Percentiles rank a stretch among this genome's conserved stretches.
Conservation (phyloP, 2,797 vertebrate species). For the Melanotaenia nigrans region DNA sequence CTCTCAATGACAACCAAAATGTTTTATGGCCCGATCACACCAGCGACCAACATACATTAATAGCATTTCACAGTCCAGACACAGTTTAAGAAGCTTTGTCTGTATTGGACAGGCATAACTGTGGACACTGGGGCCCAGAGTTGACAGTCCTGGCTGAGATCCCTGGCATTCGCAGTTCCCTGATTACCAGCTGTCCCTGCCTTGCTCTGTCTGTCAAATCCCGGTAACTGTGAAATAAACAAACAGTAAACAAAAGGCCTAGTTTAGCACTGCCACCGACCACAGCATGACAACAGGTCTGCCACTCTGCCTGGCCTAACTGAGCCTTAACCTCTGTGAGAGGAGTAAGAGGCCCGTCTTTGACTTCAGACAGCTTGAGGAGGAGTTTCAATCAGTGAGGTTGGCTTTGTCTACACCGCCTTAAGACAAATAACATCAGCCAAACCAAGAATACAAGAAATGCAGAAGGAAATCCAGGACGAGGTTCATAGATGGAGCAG, state of each 20-base stretch:
- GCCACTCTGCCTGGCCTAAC: conserved; percentile 40
- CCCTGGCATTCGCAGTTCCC: conserved; percentile 67
- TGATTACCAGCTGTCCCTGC: conserved; percentile 75
- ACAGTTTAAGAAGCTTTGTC: conserved; percentile 44
- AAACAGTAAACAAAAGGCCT: conserved; percentile 76
- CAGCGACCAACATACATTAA: conserved; percentile 25
- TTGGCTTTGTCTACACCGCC: conserved; percentile 44
- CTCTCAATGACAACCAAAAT: conserved; percentile 26
- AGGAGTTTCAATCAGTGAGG: conserved; percentile 61
- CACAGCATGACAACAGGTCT: conserved; percentile 64
- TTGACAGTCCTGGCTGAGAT: conserved; percentile 64
- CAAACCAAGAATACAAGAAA: conserved; percentile 54
- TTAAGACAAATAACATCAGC: conserved; percentile 57
- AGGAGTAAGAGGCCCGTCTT: conserved; percentile 17
- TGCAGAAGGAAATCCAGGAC: conserved; percentile 32
- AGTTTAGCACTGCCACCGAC: conserved; percentile 63
- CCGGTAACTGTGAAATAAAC: conserved; percentile 77
- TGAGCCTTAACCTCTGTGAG: conserved; percentile 18
- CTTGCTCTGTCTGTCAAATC: conserved; percentile 60
- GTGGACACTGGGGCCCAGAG: conserved; percentile 45
- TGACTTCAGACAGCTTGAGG: conserved; percentile 41
- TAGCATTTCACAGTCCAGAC: conserved; percentile 36
- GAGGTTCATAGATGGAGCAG: conserved; percentile 40
- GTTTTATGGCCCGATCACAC: conserved; percentile 29
- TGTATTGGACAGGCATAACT: conserved; percentile 47